Evolutionary conservation across 2,888 invertebrate species (phyloP).

Genomic region (Meta bourneti): DNA sequence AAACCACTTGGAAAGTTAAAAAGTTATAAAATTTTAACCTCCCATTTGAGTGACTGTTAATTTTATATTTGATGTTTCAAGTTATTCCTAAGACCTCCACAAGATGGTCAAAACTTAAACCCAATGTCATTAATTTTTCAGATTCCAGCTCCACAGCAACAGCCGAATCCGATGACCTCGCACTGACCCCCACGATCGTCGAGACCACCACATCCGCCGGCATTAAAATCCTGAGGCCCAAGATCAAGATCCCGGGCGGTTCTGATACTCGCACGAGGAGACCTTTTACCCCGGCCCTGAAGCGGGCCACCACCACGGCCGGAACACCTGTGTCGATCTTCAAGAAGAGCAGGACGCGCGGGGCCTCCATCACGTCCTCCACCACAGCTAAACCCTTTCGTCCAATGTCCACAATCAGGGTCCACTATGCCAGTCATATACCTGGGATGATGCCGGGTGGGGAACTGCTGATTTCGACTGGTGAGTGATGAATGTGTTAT

Average conservation of each 20-base stretch:
- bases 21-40: no score
- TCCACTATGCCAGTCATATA: constrained; percentile 42
- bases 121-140: not conserved
- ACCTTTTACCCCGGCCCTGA: not conserved
- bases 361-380: constrained; percentile 57
- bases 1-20: no score
- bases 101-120: not conserved
- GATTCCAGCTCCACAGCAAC: not conserved
- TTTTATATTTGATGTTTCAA: no score
- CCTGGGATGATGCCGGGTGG: constrained; percentile 24
- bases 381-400: constrained; percentile 42
- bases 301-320: constrained; percentile 2
- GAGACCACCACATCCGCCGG: not conserved
- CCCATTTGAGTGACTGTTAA: no score
- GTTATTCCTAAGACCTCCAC: no score
- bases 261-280: not conserved
- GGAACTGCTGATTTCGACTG: constrained; percentile 33
- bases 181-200: not conserved
- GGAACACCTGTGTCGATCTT: constrained; percentile 63
- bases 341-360: constrained; percentile 36
- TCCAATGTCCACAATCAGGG: constrained; percentile 21
- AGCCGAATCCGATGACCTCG: not conserved
- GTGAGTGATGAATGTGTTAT: constrained; percentile 12
- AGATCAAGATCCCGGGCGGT: constrained; percentile 19
- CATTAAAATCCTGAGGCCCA: constrained; percentile 46